Evolutionary conservation across 2,113 vertebrate species (phyloP), one percentile per base, ranked within the genome.

Genomic region (Rhynchopsitta pachyrhyncha): DNA sequence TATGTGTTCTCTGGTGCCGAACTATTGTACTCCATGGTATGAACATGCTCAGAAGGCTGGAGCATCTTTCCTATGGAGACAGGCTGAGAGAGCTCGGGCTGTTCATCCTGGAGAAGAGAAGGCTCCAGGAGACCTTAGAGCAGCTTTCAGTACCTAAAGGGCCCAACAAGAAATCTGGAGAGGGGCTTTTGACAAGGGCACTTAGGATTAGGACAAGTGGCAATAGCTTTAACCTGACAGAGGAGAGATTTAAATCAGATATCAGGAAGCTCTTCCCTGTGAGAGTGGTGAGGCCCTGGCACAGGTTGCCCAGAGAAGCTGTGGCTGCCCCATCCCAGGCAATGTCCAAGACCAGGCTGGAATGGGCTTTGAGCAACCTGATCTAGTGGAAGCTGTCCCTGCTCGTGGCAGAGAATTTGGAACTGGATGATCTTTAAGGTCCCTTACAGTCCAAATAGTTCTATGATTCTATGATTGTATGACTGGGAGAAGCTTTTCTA

Each of bases 1-100:
- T 2, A 1, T n/a, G 33, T 3, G 1, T 19, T 59, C 50, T 2
- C n/a, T 15, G 28, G 11, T 49, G n/a, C 20, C 1, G 4, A 46
- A 9, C 19, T 2, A 1, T 12, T 4, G 14, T 6, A n/a, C 79
- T 31, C 29, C 47, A 9, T 1, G n/a, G 17, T 29, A 10, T 2
- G 47, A 13, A 59, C 22, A 24, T 59, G 22, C 33, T 59, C 57
- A 59, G 33, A 59, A 23, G 22, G 22, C 33, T 59, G 22, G 22
- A 59, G 6, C 33, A 59, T 59, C 57, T 35, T 35, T 35, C 57
- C 57, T 35, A 59, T 35, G 57, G 33, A 59, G 33, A 24, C 33
- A 59, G 33, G 57, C 57, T 59, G 33, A 59, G 22, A 35, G 33
- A 59, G 33, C 13, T 35, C 22, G 14, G 13, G 22, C 15, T 35